Evolutionary conservation across 2,797 vertebrate genomes (phyloP), one percentile per base, ranked within the genome.

Genomic region (Phalanger gymnotis): DNA sequence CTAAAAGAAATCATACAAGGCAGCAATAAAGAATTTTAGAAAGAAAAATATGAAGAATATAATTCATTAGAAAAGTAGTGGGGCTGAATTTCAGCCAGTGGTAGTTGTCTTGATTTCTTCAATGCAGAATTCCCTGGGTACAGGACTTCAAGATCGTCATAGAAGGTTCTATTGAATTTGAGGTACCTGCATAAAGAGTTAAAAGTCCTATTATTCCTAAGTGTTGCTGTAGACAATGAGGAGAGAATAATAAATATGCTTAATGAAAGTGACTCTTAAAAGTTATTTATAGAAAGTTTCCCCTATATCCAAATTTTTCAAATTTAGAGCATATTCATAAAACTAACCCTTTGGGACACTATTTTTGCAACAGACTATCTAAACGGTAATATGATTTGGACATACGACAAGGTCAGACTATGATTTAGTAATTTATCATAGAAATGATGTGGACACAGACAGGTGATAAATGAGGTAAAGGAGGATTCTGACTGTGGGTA

Each of bases 271-370:
- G 30, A n/a, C 40, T 56, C n/a, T n/a, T 0, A 28, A n/a, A 54
- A 53, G 3, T 55, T 52, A 56, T 40, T 47, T 47, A 11, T 51
- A 73, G 40, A 87, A 51, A 87, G 2, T 87, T 93, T 22, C 27
- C 4, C 53, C 40, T 53, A 93, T 51, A 87, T 95, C 16, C 93
- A 91, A 34, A 25, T 13, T 47, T 96, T 96, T 90, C 56, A 57
- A 91, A 90, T 95, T 92, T 90, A 94, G 13, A 96, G 16, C 5
- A n/a, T 57, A 53, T 97, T 61, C 92, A 12, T 61, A 61, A 28
- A 81, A 34, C 47, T 94, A 4, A 27, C 52, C 54, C 11, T 9
- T 5, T 54, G 61, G 6, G 54, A 91, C 51, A 53, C 53, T 16
- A 31, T 51, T 90, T 57, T n/a, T 92, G 0, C 54, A 91, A 73